These are phyloP conservation scores for Edolisoma coerulescens DNA, from an alignment of 2,113 vertebrate species.

Conservation along the genomic window DNA sequence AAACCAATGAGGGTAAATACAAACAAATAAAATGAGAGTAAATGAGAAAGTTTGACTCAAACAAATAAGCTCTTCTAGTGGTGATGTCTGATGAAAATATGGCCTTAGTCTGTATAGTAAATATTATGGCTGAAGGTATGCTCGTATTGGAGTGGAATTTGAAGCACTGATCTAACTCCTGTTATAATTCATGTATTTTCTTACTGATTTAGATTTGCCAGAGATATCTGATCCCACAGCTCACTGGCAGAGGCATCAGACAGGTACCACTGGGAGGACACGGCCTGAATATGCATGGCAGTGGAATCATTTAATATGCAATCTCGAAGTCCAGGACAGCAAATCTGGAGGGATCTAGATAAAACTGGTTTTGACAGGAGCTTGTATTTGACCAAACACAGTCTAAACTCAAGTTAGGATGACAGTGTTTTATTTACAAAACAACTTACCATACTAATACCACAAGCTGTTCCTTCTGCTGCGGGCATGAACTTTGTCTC, in stretches of 20 bases:
- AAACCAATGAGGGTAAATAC: background rate
- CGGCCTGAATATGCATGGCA: background rate
- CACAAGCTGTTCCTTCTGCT: conserved; percentile 93
- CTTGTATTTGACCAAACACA: background rate
- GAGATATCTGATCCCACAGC: background rate
- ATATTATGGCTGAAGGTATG: background rate
- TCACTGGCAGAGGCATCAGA: rapidly evolving
- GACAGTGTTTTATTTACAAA: background rate
- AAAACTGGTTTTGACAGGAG: background rate
- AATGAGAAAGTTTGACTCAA: background rate
- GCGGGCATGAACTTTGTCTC: conserved; percentile 99
- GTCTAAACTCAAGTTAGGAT: background rate
- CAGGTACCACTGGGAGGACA: background rate
- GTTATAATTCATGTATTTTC: background rate
- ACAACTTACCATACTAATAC: conserved; percentile 88
- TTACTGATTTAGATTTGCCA: background rate
- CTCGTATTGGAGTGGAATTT: background rate
- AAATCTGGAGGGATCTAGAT: background rate
- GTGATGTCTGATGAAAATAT: background rate
- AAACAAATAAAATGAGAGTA: background rate
- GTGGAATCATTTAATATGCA: background rate
- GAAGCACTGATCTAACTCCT: background rate
- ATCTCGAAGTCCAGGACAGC: background rate
- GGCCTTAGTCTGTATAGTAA: background rate
- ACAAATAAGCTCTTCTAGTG: background rate